Base-by-base conservation (phyloP, 1,140 invertebrate species). In the Trachymyrmex cornetzi region DNA sequence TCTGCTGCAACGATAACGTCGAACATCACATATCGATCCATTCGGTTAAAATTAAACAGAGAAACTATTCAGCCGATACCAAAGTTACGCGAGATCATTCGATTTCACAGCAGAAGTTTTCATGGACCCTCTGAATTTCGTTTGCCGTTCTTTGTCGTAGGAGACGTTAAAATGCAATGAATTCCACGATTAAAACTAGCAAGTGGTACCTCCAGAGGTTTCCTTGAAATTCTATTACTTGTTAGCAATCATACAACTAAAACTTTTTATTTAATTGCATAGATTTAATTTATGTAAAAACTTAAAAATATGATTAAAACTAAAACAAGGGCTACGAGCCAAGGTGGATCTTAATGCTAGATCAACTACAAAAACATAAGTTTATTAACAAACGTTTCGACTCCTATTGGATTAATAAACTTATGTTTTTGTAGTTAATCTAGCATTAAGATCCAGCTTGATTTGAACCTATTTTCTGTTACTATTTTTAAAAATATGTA, bases 1-100 rank as follows among this genome's bases (percentile, higher is more conserved):
- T 66, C 48, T 19, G 48, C 27, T 63, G 71, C n/a, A 14, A 9
- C n/a, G 38, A 38, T 71, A 67, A 75, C 30, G n/a, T 57, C 11
- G 12, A 61, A 48, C 22, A 11, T 7, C 22, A n/a, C 12, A 69
- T 64, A 59, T 89, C 55, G 88, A 50, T 75, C 48, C 24, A 55
- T 79, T 81, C 53, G 53, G 22, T 38, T 44, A 79, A 48, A 74
- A 84, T 88, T 89, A 69, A 74, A 22, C 71, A 59, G 64, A 5
- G 57, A 48, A 87, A 72, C 77, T 77, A 67, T 55, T 44, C 50
- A 22, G 6, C 44, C 38, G 85, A 88, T 81, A 81, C 11, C 38
- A 50, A 14, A 66, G 27, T 30, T 53, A 79, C 61, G 57, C 66
- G 48, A 44, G 30, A 44, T n/a, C 55, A 50, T 80, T 72, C 22